A percentile compares a stretch with the other conserved stretches of the same genome.
phyloP scores from a whole-genome alignment of 2,888 invertebrate species.

The Ceraclea dissimilis region DNA sequence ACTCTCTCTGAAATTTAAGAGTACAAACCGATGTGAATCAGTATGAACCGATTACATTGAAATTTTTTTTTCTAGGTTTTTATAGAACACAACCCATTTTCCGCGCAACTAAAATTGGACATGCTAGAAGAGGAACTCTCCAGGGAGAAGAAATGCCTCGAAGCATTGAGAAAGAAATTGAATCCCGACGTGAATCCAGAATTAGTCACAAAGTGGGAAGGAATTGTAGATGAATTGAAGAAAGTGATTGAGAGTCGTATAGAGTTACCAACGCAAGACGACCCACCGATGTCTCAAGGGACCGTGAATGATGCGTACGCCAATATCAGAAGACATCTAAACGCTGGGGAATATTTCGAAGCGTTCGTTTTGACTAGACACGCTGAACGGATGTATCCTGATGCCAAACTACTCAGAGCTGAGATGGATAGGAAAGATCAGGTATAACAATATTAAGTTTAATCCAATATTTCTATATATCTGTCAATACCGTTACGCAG shows the following conservation, averaged over 20 bases:
- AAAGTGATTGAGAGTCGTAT: slow-evolving; percentile 45
- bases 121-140: slow-evolving; percentile 53
- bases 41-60: too few species aligned
- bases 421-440: slow-evolving; percentile 46
- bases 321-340: slow-evolving; percentile 40
- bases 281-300: slow-evolving; percentile 41
- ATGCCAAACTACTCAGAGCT: slow-evolving; percentile 41
- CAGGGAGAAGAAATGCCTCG: slow-evolving; percentile 54
- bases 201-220: slow-evolving; percentile 45
- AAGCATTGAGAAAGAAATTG: slow-evolving; percentile 49
- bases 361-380: slow-evolving; percentile 46
- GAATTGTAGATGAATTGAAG: slow-evolving; percentile 45
- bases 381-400: slow-evolving; percentile 43
- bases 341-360: slow-evolving; percentile 45
- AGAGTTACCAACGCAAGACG: slow-evolving; percentile 42
- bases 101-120: slow-evolving; percentile 57
- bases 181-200: slow-evolving; percentile 42
- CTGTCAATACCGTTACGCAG: too few species aligned
- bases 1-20: too few species aligned
- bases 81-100: slow-evolving; percentile 79
- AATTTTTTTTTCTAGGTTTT: slow-evolving; percentile 58
- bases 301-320: slow-evolving; percentile 42
- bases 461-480: too few species aligned
- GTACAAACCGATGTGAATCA: too few species aligned
- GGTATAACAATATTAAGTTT: slow-evolving; percentile 29